phyloP scores from a whole-genome alignment of 2,797 vertebrate species.

The Aulostomus chinensis region DNA sequence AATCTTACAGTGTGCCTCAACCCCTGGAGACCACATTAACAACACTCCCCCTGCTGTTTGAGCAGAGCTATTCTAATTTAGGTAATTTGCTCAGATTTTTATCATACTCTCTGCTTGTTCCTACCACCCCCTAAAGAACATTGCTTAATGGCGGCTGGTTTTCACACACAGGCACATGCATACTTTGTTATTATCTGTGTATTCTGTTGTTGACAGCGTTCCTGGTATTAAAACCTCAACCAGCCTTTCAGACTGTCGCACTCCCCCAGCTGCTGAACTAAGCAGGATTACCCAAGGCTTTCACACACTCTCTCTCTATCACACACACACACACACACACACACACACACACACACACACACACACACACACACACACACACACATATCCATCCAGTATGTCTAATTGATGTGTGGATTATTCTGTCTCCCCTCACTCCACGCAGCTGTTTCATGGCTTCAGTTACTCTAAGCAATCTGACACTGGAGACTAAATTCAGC shows the following conservation, averaged over 20 bases:
- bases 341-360: slow-evolving; percentile 15
- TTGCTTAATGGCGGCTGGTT: slow-evolving; percentile 8
- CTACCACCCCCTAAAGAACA: slow-evolving; percentile 26
- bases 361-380: slow-evolving; percentile 8
- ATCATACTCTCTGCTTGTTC: slow-evolving; percentile 25
- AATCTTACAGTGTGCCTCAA: slow-evolving; percentile 4
- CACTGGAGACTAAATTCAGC: slow-evolving; percentile 9
- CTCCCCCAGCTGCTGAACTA: slow-evolving; percentile 59
- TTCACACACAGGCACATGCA: not conserved
- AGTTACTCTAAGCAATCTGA: slow-evolving; percentile 15
- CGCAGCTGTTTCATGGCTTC: slow-evolving; percentile 60
- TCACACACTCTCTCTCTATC: slow-evolving; percentile 10
- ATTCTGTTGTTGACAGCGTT: slow-evolving; percentile 29
- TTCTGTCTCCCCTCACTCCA: slow-evolving; percentile 49
- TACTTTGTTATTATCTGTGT: slow-evolving; percentile 16
- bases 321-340: slow-evolving; percentile 13
- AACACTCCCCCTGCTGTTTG: slow-evolving; percentile 26
- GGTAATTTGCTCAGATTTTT: slow-evolving; percentile 34
- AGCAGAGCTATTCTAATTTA: slow-evolving; percentile 34
- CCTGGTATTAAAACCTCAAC: slow-evolving; percentile 31
- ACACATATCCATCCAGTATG: slow-evolving; percentile 30
- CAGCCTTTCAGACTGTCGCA: slow-evolving; percentile 43
- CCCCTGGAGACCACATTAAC: slow-evolving; percentile 42
- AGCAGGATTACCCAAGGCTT: slow-evolving; percentile 66
- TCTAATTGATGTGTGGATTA: slow-evolving; percentile 73